Base-by-base conservation (phyloP, 2,888 invertebrate genomes). In the Patella caerulea region DNA sequence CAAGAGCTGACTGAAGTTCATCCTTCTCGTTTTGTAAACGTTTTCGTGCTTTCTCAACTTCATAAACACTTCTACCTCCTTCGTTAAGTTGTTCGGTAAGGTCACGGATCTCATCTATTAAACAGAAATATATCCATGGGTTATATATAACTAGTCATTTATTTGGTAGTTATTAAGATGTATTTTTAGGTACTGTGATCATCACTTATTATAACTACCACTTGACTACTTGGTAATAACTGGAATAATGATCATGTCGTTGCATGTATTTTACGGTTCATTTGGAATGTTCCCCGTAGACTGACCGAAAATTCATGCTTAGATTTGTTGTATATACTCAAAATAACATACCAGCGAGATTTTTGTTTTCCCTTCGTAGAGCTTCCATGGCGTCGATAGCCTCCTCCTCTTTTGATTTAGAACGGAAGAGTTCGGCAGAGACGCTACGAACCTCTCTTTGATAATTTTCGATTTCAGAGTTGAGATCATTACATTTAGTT, bases 391-490 rank as follows among this genome's bases (percentile, higher is more conserved):
- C 97, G 93, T 98, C 98, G 93, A 97, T 96, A 89, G 96, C 96
- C 93, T 98, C 98, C 92, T 98, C 98, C 93, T 97, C 97, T 85
- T 97, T 97, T 90, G 94, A 94, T 94, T 98, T 97, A 92, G 98
- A 96, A 93, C 98, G 97, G 97, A 98, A 98, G 92, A 99, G 94
- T 94, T 99, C 99, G 87, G 98, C 98, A 93, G 98, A 97, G 94
- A 97, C 97, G 95, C 97, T 98, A 93, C 99, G 96, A 95, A 97
- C 97, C 93, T 99, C 99, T 94, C 98, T 97, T 93, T 98, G 98
- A 93, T 97, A 97, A 90, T 97, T 97, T 91, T 99, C 99, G 84
- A 99, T 95, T 93, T 99, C 98, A 90, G 97, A 29, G 79, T 85
- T 82, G 45, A 87, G 78, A 93, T 98, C 98, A 91, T 98, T 98